These are phyloP conservation scores for Archips crataeganus DNA, from an alignment of 2,888 invertebrate genomes.

Conservation along the genomic window DNA sequence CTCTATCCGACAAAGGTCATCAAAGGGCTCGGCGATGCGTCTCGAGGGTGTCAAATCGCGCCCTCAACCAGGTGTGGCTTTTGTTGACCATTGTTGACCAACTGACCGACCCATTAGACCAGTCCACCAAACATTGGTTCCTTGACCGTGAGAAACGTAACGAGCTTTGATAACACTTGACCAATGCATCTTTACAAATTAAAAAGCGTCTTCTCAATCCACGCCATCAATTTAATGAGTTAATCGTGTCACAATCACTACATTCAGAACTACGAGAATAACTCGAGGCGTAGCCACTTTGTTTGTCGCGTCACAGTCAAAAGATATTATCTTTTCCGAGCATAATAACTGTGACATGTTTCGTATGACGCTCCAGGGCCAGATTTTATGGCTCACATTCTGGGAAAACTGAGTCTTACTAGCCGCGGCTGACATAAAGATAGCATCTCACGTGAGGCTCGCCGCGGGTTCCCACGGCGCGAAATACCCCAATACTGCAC, in stretches of 20 bases:
- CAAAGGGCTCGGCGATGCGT: constrained; percentile 69
- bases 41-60: constrained; percentile 78
- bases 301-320: constrained; percentile 72
- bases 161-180: constrained; percentile 53
- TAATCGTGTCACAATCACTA: constrained; percentile 60
- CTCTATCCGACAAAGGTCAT: constrained; percentile 69
- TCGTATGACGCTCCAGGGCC: constrained; percentile 76
- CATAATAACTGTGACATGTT: constrained; percentile 85
- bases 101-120: constrained; percentile 78
- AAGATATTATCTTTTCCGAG: constrained; percentile 82
- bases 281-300: constrained; percentile 63
- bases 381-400: constrained; percentile 79
- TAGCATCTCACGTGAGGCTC: constrained; percentile 66
- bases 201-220: constrained; percentile 29
- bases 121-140: constrained; percentile 64
- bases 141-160: constrained; percentile 75
- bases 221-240: constrained; percentile 52
- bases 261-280: constrained; percentile 65
- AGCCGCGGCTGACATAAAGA: constrained; percentile 75
- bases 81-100: constrained; percentile 54
- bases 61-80: constrained; percentile 72
- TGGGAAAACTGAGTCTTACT: constrained; percentile 74
- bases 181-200: constrained; percentile 31
- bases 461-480: constrained; percentile 75
- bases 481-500: constrained; percentile 53